phyloP scores from a whole-genome alignment of 2,888 invertebrate species.

The Eretmocerus hayati region DNA sequence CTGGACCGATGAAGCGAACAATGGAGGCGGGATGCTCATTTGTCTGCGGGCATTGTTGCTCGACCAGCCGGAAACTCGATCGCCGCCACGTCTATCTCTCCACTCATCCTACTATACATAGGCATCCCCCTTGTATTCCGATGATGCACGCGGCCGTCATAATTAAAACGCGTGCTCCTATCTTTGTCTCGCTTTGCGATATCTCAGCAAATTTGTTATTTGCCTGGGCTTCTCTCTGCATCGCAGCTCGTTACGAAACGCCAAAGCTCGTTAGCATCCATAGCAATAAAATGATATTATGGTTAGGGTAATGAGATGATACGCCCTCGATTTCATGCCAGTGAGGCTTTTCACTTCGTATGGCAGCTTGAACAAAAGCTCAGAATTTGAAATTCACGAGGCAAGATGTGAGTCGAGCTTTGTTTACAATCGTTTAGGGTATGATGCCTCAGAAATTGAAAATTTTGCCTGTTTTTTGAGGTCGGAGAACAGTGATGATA shows the following conservation, averaged over 20 bases:
- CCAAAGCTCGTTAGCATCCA: too few relatives aligned
- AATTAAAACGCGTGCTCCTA: constrained; percentile 14
- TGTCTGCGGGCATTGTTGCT: constrained; percentile 47
- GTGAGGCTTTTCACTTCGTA: too few relatives aligned
- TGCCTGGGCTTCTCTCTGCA: not conserved
- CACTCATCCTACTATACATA: not conserved
- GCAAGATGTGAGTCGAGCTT: too few relatives aligned
- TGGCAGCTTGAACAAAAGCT: too few relatives aligned
- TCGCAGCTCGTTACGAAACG: not conserved
- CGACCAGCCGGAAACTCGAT: constrained; percentile 44
- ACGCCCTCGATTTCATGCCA: too few relatives aligned
- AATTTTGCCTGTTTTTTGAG: too few relatives aligned
- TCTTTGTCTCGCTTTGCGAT: not conserved
- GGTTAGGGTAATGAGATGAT: too few relatives aligned
- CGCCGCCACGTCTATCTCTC: constrained; percentile 26
- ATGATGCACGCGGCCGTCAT: constrained; percentile 1
- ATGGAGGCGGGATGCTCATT: constrained; percentile 48
- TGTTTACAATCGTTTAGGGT: too few relatives aligned
- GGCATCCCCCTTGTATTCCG: not conserved
- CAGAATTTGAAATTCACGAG: too few relatives aligned
- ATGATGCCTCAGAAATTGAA: too few relatives aligned
- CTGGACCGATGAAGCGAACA: constrained; percentile 32
- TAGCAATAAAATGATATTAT: too few relatives aligned
- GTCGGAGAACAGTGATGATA: too few relatives aligned
- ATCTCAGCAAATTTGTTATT: not conserved